Evolutionary conservation across 2,797 vertebrate genomes (phyloP), one percentile per base, ranked within the genome.

Genomic region (Sebastes variabilis): DNA sequence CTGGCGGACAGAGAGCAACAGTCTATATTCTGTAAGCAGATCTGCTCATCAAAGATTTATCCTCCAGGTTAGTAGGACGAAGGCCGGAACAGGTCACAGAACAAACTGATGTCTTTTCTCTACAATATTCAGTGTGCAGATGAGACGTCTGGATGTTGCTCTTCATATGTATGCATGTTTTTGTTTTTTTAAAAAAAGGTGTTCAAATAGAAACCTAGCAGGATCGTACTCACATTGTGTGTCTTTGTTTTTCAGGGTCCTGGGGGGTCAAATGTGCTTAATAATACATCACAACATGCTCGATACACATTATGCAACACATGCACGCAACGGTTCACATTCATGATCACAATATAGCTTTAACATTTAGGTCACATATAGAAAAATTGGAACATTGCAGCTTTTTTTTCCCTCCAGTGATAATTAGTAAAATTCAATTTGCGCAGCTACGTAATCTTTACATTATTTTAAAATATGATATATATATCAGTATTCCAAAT

Each of bases 11-110:
- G 64, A 78, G 42, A 70, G 56, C n/a, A 46, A 46, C 42, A 25
- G 70, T 72, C 61, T 73, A 64, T 36, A 52, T 70, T 32, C 55
- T 80, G 90, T 89, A 88, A 92, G 72, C 62, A 82, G 80, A 90
- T 84, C 87, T 71, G 67, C 72, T 91, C 73, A 92, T 92, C 70
- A 90, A 90, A 89, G 25, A 86, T 92, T 92, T 46, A 92, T 79
- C 70, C 8, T 75, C 16, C 38, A 79, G 84, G 80, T 92, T 59
- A 87, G 67, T 87, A 79, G 88, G 88, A 84, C 79, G 81, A 87
- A 88, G 73, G 80, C 80, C 11, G 34, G 67, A 87, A 83, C 74
- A 75, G 67, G 84, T 87, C 72, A 83, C 80, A 61, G 72, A 71
- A 69, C 79, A 72, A 85, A 81, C 59, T 36, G 9, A 71, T 14